phyloP scores from a whole-genome alignment of 1,140 invertebrate genomes.

The Brachystomella parvula region DNA sequence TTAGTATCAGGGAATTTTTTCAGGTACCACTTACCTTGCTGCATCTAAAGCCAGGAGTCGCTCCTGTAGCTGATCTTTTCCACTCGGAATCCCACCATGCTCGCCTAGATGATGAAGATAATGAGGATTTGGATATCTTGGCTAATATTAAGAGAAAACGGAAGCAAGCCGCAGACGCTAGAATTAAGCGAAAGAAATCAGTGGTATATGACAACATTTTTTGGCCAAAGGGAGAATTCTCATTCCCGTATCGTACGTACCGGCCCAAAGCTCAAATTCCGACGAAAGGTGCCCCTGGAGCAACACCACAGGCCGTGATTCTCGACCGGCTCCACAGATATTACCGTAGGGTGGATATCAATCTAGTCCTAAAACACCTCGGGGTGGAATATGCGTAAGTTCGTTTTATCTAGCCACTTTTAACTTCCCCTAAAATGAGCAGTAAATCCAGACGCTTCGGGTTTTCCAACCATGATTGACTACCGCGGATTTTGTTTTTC shows the following conservation, averaged over 20 bases:
- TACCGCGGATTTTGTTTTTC: no score
- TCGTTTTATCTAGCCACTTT: not conserved
- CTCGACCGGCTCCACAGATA: conserved; percentile 27
- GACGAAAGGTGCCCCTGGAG: conserved; percentile 17
- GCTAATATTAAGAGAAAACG: not conserved
- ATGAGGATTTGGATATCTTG: conserved; percentile 29
- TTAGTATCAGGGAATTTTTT: not conserved
- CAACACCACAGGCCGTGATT: conserved; percentile 26
- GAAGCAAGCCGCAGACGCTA: not conserved
- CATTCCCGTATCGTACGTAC: conserved; percentile 27
- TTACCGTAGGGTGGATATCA: conserved; percentile 28
- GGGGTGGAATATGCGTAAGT: conserved; percentile 13
- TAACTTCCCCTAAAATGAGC: not conserved
- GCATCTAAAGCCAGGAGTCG: not conserved
- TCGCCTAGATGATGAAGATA: conserved; percentile 14
- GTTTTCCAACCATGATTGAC: no score
- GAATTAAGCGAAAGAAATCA: not conserved
- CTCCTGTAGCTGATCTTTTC: not conserved
- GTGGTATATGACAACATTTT: conserved; percentile 15
- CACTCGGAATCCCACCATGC: conserved; percentile 21
- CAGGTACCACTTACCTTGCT: not conserved
- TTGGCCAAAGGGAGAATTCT: conserved; percentile 28
- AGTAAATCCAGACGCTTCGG: no score
- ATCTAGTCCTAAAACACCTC: conserved; percentile 8
- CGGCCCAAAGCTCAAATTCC: conserved; percentile 31